phyloP scores from a whole-genome alignment of 2,888 invertebrate genomes.

The Oscheius sp. region DNA sequence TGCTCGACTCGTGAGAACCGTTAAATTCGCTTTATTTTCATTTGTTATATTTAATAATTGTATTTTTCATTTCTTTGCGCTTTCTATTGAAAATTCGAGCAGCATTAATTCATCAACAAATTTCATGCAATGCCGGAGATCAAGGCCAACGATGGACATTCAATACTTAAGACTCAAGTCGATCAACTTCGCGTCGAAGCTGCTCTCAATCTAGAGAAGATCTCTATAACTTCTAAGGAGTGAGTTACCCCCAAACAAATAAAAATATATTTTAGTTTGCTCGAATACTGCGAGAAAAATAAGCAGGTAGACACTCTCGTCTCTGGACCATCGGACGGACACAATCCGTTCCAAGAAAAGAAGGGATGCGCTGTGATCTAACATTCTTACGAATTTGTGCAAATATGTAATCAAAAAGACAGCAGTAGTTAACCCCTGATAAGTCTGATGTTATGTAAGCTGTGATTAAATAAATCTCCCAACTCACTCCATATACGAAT shows the following conservation, averaged over 20 bases:
- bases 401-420: no score
- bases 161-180: background rate
- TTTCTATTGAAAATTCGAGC: background rate
- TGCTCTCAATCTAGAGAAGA: constrained; percentile 53
- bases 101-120: background rate
- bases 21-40: no score
- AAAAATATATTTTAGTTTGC: constrained; percentile 47
- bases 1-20: background rate
- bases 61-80: background rate
- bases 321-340: constrained; percentile 57
- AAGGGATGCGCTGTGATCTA: constrained; percentile 61
- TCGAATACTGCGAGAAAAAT: constrained; percentile 66
- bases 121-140: background rate
- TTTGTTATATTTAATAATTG: no score
- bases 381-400: no score
- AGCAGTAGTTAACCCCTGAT: no score
- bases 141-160: background rate
- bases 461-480: no score
- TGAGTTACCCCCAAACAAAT: constrained; percentile 34
- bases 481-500: constrained; percentile 18
- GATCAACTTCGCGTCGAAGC: constrained; percentile 62
- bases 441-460: no score
- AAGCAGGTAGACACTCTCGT: constrained; percentile 57
- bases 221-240: constrained; percentile 63
- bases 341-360: constrained; percentile 68